Conservation (phyloP, 1,140 invertebrate species). For the Araneus ventricosus region DNA sequence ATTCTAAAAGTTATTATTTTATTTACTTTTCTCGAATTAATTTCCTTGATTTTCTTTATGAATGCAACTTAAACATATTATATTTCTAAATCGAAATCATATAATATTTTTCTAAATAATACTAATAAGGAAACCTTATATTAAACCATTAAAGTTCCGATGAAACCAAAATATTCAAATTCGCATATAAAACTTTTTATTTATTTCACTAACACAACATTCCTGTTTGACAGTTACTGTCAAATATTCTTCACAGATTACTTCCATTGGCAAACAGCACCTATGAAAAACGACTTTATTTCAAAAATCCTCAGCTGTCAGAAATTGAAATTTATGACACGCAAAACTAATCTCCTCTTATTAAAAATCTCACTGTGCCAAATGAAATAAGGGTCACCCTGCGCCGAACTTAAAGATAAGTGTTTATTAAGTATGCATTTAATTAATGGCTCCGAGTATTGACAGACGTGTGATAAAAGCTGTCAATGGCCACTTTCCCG, state of each 20-base stretch:
- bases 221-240: neutral
- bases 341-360: neutral
- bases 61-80: too few relatives aligned
- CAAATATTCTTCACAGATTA: neutral
- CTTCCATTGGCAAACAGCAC: neutral
- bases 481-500: neutral
- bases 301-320: neutral
- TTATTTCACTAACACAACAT: neutral
- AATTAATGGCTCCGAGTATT: conserved; percentile 34
- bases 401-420: conserved; percentile 41
- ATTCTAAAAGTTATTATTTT: too few relatives aligned
- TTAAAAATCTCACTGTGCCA: conserved; percentile 48
- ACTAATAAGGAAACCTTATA: too few relatives aligned
- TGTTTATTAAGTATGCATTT: conserved; percentile 54
- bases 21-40: too few relatives aligned
- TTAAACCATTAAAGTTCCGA: neutral
- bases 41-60: too few relatives aligned
- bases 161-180: neutral
- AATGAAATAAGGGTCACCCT: conserved; percentile 27
- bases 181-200: neutral
- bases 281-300: neutral
- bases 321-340: conserved; percentile 12
- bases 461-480: conserved; percentile 6
- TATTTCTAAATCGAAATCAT: too few relatives aligned
- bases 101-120: too few relatives aligned